Evolutionary conservation across 2,888 invertebrate species (phyloP), one percentile per base, ranked within the genome.

Genomic region (Congeria kusceri): DNA sequence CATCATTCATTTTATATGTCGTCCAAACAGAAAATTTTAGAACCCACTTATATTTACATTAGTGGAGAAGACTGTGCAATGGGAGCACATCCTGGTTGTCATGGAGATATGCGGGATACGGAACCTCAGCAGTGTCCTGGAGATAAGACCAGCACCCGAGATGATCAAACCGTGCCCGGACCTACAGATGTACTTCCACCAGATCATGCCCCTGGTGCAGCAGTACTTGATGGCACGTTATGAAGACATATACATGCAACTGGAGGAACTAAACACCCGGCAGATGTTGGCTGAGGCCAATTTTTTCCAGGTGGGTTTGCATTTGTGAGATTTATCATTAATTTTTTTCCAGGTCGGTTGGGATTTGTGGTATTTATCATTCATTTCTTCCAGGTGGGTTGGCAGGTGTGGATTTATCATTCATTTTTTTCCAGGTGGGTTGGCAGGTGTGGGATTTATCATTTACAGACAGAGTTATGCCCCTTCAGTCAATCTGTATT

Each of bases 151-250:
- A 13, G 81, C 86, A 5, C 88, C 91, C 0, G 88, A 88, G 39
- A 73, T 87, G 75, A 89, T 87, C 32, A 61, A 80, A 49, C 91
- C 88, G 0, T 91, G 90, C 80, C 85, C 83, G 2, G 49, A 81
- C 13, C 77, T 92, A 5, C 80, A 80, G 62, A 28, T 23, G 15
- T 92, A 91, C 76, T 78, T 91, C 67, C 84, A 86, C 49, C 32
- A 78, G 2, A 82, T 89, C 13, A 80, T 91, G 20, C 91, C 91
- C n/a, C 77, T 77, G 32, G 75, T 92, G 32, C 93, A 93, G 82
- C 73, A 73, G 23, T 90, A 80, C 65, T 79, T 93, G 62, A 87
- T 78, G 58, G 79, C 73, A 5, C 79, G 85, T 15, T 86, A 79
- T 77, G 80, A 73, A 0, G 83, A 87, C 3, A 79, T 91, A 0